Evolutionary conservation across 2,113 vertebrate species (phyloP).

Genomic region (Equus quagga): DNA sequence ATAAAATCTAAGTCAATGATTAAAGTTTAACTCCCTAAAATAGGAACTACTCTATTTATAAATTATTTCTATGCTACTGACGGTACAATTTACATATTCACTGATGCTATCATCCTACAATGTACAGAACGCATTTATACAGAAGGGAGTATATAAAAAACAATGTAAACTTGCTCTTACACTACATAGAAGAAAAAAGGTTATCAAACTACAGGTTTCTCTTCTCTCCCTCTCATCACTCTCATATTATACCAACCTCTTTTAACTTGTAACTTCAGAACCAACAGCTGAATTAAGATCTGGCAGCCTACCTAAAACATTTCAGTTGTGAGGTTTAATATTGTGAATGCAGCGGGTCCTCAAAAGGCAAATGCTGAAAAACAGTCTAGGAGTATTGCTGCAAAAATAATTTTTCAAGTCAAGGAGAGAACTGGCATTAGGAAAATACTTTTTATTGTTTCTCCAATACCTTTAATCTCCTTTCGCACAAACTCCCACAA

Average conservation of each 20-base stretch:
- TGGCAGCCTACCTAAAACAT: conserved; percentile 38
- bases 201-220: conserved; percentile 40
- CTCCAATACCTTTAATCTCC: conserved; percentile 53
- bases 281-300: neutral
- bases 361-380: conserved; percentile 55
- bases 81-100: neutral
- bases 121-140: neutral
- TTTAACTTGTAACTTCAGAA: conserved; percentile 32
- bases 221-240: neutral
- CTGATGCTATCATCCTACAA: conserved; percentile 10
- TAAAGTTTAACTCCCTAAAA: conserved; percentile 16
- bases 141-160: neutral
- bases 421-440: conserved; percentile 15
- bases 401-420: conserved; percentile 43
- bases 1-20: conserved; percentile 54
- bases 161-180: neutral
- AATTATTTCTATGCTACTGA: conserved; percentile 4
- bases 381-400: neutral
- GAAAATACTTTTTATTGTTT: conserved; percentile 37
- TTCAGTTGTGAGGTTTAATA: conserved; percentile 5
- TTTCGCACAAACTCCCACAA: conserved; percentile 64
- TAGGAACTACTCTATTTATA: conserved; percentile 34
- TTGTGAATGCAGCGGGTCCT: neutral
- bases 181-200: neutral
- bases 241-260: neutral